Conservation (phyloP, 1,140 invertebrate species). For the Drosophila sulfurigaster region DNA sequence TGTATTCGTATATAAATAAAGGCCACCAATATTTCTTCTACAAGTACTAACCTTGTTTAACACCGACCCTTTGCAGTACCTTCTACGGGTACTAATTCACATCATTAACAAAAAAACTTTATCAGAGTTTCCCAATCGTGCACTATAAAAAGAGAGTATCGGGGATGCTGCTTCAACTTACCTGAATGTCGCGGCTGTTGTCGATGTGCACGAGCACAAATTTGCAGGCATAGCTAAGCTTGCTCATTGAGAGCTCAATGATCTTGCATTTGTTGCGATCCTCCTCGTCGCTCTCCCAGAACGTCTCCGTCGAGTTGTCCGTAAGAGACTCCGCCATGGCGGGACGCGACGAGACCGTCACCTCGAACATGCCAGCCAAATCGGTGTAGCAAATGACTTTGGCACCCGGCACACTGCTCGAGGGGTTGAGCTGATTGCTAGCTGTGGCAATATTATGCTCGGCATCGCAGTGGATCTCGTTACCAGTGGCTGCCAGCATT, state of each 20-base stretch:
- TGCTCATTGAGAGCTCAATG: slow-evolving; percentile 87
- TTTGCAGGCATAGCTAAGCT: slow-evolving; percentile 84
- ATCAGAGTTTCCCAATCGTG: too few relatives aligned
- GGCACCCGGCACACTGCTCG: slow-evolving; percentile 49
- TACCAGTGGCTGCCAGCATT: slow-evolving; percentile 26
- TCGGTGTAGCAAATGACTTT: slow-evolving; percentile 72
- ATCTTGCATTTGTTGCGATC: slow-evolving; percentile 96
- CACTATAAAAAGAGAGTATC: not conserved
- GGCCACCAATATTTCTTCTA: too few relatives aligned
- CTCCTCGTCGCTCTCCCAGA: slow-evolving; percentile 99
- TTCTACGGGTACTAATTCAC: too few relatives aligned
- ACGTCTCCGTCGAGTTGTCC: slow-evolving; percentile 98
- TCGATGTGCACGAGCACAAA: slow-evolving; percentile 94
- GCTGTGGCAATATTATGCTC: slow-evolving; percentile 60
- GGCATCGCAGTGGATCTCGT: slow-evolving; percentile 55
- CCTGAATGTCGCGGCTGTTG: slow-evolving; percentile 95
- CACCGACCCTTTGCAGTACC: too few relatives aligned
- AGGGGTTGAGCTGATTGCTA: slow-evolving; percentile 31
- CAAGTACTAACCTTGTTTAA: too few relatives aligned
- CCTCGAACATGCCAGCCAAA: slow-evolving; percentile 79
- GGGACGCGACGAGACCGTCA: slow-evolving; percentile 94
- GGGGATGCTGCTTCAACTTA: slow-evolving; percentile 85
- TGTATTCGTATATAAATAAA: too few relatives aligned
- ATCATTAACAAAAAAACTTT: too few relatives aligned
- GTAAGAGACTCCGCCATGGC: slow-evolving; percentile 97